Evolutionary conservation across 2,888 invertebrate species (phyloP).

Genomic region (Athetis lepigone): DNA sequence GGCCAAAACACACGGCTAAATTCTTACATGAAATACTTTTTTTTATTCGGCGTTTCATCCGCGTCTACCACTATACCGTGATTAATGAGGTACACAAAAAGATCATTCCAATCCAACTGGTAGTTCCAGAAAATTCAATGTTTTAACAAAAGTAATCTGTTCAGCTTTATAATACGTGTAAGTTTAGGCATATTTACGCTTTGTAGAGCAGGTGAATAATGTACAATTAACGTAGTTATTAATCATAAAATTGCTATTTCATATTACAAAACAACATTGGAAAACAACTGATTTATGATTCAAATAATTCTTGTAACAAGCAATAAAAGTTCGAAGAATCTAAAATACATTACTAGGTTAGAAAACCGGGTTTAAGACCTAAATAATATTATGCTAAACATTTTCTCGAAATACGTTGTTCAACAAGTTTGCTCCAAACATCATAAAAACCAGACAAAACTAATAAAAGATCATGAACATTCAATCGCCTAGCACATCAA

Average conservation of each 20-base stretch:
- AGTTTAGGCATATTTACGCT: slow-evolving; percentile 8
- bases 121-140: too few relatives aligned
- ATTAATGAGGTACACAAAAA: too few relatives aligned
- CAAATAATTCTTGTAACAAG: slow-evolving; percentile 11
- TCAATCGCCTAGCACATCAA: slow-evolving; percentile 34
- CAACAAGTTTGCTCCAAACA: background rate
- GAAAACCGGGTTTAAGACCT: slow-evolving; percentile 31
- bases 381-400: slow-evolving; percentile 10
- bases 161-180: too few relatives aligned
- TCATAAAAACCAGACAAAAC: slow-evolving; percentile 23
- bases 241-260: too few relatives aligned
- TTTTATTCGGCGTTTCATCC: too few relatives aligned
- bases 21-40: too few relatives aligned
- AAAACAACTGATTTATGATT: slow-evolving; percentile 20
- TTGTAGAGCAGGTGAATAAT: background rate
- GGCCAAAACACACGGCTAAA: too few relatives aligned
- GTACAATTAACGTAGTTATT: too few relatives aligned
- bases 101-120: too few relatives aligned
- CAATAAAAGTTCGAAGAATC: slow-evolving; percentile 15
- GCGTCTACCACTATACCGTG: too few relatives aligned
- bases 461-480: slow-evolving; percentile 34
- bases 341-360: slow-evolving; percentile 31
- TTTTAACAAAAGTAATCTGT: too few relatives aligned
- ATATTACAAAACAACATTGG: slow-evolving; percentile 8
- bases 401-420: slow-evolving; percentile 4